phyloP scores from a whole-genome alignment of 2,113 vertebrate genomes.

The Muscicapa adusta region DNA sequence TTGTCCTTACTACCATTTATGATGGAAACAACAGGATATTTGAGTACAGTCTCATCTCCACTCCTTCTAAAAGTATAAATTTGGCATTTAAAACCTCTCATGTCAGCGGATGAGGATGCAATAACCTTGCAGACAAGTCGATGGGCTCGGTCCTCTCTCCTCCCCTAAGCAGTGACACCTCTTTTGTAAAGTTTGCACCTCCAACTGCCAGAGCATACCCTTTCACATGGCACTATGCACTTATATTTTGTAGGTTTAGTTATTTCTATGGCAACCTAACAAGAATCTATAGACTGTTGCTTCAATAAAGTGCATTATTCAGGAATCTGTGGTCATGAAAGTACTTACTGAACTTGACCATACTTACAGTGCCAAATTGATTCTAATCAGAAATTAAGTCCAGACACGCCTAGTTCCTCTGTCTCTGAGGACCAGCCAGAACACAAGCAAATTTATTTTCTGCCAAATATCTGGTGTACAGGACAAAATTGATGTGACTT shows the following conservation, averaged over 20 bases:
- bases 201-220: neutral
- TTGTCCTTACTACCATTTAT: neutral
- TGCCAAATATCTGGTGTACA: neutral
- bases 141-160: neutral
- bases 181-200: neutral
- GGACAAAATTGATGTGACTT: neutral
- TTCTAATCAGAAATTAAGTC: neutral
- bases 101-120: accelerated
- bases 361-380: neutral
- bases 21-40: neutral
- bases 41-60: neutral
- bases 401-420: accelerated
- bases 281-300: neutral
- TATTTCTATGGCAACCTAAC: neutral
- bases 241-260: neutral
- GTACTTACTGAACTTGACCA: neutral
- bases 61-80: neutral
- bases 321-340: neutral
- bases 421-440: neutral
- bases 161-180: neutral
- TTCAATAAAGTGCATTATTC: neutral
- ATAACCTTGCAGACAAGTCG: accelerated
- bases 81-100: neutral
- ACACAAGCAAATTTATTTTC: neutral
- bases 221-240: no score